These are phyloP conservation scores for Lutjanus campechanus DNA, from an alignment of 2,797 vertebrate species.

Conservation along the genomic window DNA sequence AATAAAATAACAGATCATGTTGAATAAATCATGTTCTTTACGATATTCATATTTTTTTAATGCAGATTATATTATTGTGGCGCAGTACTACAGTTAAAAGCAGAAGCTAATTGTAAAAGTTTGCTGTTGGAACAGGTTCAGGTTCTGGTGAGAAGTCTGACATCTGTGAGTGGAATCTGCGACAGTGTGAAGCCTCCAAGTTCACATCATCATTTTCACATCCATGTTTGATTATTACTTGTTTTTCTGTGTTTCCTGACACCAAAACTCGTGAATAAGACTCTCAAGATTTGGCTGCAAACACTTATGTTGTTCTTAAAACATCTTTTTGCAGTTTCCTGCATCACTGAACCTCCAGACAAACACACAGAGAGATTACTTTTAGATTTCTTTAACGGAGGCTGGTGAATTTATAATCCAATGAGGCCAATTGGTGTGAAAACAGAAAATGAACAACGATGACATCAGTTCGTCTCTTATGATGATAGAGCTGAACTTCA, in stretches of 20 bases:
- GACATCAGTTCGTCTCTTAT: slow-evolving; percentile 13
- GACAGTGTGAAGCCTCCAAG: too few species aligned
- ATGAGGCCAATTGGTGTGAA: slow-evolving; percentile 8
- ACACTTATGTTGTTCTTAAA: neutral
- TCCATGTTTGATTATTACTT: neutral
- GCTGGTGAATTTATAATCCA: slow-evolving; percentile 2
- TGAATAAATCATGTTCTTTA: too few species aligned
- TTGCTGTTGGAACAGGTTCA: slow-evolving; percentile 10
- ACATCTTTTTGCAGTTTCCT: neutral
- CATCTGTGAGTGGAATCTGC: slow-evolving; percentile 6
- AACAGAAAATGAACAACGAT: slow-evolving; percentile 23
- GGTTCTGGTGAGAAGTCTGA: slow-evolving; percentile 12
- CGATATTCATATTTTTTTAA: neutral
- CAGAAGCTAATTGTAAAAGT: slow-evolving; percentile 4
- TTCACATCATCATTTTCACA: neutral
- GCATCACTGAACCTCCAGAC: neutral
- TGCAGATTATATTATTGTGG: neutral
- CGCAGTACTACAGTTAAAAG: slow-evolving; percentile 6
- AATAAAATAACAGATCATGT: too few species aligned
- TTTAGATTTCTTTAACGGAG: neutral
- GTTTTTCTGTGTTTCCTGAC: neutral
- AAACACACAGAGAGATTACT: neutral
- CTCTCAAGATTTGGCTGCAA: neutral
- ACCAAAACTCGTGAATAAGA: neutral
- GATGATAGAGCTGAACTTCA: slow-evolving; percentile 15